Conservation (phyloP, 2,888 invertebrate species). For the Sceliomorpha sp. region DNA sequence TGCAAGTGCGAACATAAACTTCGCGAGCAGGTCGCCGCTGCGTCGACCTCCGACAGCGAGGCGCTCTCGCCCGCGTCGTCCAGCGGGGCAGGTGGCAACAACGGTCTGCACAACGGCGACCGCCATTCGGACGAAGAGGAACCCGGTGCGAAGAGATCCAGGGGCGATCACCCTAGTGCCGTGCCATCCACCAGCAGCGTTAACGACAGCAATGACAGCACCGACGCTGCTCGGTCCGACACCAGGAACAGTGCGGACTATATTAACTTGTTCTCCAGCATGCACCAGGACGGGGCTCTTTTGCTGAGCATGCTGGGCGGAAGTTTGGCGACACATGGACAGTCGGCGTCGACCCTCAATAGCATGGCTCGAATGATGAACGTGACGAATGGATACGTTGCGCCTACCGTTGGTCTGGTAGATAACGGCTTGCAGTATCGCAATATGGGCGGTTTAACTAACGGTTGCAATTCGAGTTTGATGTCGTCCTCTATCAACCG, state of each 20-base stretch:
- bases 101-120: no score
- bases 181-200: slow-evolving; percentile 18
- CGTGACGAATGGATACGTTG: background rate
- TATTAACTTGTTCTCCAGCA: slow-evolving; percentile 64
- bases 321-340: slow-evolving; percentile 55
- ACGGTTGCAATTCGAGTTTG: slow-evolving; percentile 58
- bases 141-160: slow-evolving; percentile 68
- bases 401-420: slow-evolving; percentile 68
- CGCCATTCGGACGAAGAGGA: slow-evolving; percentile 62
- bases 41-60: no score
- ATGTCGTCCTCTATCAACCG: slow-evolving; percentile 65
- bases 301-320: slow-evolving; percentile 46
- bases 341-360: background rate
- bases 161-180: slow-evolving; percentile 10
- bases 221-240: slow-evolving; percentile 17
- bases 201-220: slow-evolving; percentile 7
- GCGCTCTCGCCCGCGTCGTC: no score
- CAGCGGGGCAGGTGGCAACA: no score
- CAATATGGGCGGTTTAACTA: slow-evolving; percentile 12
- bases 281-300: slow-evolving; percentile 63
- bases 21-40: slow-evolving; percentile 81
- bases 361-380: slow-evolving; percentile 8
- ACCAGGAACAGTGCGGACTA: slow-evolving; percentile 62
- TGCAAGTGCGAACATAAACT: slow-evolving; percentile 92
- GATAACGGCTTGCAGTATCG: slow-evolving; percentile 75